phyloP scores from a whole-genome alignment of 1,140 invertebrate genomes.

The Leptopilina boulardi region DNA sequence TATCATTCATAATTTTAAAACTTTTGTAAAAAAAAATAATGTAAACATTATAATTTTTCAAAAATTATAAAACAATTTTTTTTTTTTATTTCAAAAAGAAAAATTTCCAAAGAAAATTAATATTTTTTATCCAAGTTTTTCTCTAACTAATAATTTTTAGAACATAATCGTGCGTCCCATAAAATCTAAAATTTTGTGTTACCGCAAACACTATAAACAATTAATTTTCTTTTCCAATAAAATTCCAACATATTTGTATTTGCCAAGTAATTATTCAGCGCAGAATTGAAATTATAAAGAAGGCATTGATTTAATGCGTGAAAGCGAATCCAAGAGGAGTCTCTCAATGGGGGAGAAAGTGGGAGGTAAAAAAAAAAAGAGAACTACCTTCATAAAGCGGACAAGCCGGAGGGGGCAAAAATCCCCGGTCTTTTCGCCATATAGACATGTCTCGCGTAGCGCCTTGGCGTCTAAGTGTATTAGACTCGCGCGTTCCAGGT shows the following conservation, averaged over 20 bases:
- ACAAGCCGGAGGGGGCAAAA: constrained; percentile 22
- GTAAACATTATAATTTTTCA: too few species aligned
- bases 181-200: too few species aligned
- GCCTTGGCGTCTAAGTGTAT: constrained; percentile 52
- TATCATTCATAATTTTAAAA: too few species aligned
- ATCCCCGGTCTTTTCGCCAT: constrained; percentile 51
- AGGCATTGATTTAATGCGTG: constrained; percentile 50
- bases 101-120: too few species aligned
- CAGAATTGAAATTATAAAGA: constrained; percentile 51
- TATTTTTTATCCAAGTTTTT: too few species aligned
- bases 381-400: constrained; percentile 55
- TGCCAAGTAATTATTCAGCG: constrained; percentile 38
- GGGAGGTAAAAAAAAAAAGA: constrained; percentile 41
- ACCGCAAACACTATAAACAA: neutral
- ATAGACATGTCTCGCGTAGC: constrained; percentile 55
- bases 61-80: too few species aligned
- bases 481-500: constrained; percentile 44
- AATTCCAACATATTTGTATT: constrained; percentile 43
- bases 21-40: too few species aligned
- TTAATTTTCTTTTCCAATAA: neutral
- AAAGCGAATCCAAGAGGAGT: constrained; percentile 45
- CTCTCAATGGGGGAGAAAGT: neutral
- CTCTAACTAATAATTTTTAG: too few species aligned
- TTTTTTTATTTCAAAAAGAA: too few species aligned
- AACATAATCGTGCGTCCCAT: too few species aligned